Conservation (phyloP, 1,140 invertebrate genomes). For the Drosophila novamexicana region DNA sequence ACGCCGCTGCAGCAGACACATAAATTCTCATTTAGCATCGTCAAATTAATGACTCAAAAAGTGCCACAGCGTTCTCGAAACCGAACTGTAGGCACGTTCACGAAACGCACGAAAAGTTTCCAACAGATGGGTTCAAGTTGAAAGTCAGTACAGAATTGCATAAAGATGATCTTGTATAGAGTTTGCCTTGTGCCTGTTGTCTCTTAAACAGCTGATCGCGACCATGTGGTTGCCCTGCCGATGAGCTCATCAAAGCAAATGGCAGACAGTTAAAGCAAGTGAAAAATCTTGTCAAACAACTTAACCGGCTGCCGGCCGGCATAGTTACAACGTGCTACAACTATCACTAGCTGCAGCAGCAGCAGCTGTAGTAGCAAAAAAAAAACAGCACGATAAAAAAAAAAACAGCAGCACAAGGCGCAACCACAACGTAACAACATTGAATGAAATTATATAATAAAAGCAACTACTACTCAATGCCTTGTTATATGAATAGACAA, state of each 20-base stretch:
- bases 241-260: constrained; percentile 52
- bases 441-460: constrained; percentile 74
- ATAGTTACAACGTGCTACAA: constrained; percentile 56
- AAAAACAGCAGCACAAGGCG: constrained; percentile 18
- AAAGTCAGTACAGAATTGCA: constrained; percentile 46
- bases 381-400: constrained; percentile 19
- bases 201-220: constrained; percentile 60
- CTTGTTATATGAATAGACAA: constrained; percentile 33
- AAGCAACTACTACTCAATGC: constrained; percentile 35
- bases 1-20: constrained; percentile 70
- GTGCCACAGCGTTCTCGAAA: constrained; percentile 33
- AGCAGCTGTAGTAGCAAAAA: constrained; percentile 5
- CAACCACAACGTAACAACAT: constrained; percentile 25
- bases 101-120: constrained; percentile 30
- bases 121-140: constrained; percentile 39
- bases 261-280: constrained; percentile 32
- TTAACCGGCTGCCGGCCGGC: constrained; percentile 75
- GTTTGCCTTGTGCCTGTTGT: constrained; percentile 19
- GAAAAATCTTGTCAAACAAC: constrained; percentile 77
- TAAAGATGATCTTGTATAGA: constrained; percentile 22
- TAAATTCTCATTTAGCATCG: constrained; percentile 80
- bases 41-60: constrained; percentile 78
- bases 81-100: constrained; percentile 32
- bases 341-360: constrained; percentile 28
- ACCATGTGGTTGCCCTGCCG: constrained; percentile 27